These are phyloP conservation scores for Protomyctophum bolini DNA, from an alignment of 2,113 vertebrate genomes.

Conservation along the genomic window DNA sequence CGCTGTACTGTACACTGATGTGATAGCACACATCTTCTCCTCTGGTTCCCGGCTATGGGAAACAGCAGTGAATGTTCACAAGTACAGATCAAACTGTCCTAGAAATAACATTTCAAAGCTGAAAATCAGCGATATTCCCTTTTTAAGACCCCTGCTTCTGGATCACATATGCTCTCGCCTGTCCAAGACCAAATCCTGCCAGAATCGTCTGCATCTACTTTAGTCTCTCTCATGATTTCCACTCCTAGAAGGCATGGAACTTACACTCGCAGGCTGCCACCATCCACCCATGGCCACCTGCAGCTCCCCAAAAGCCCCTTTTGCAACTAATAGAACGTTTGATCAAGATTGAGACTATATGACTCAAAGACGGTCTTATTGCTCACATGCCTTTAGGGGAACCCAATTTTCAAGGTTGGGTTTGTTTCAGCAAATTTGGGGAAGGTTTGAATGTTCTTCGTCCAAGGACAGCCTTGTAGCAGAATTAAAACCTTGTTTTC, in stretches of 20 bases:
- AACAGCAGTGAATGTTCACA: conserved; percentile 8
- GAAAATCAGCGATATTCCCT: conserved; percentile 10
- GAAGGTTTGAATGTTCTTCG: conserved; percentile 30
- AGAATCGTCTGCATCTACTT: not conserved
- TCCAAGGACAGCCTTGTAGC: conserved; percentile 31
- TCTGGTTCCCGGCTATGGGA: conserved; percentile 16
- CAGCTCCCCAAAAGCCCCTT: conserved; percentile 32
- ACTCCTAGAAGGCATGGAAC: conserved; percentile 2
- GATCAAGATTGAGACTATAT: conserved; percentile 37
- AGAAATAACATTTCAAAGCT: conserved; percentile 21
- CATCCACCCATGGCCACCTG: conserved; percentile 11
- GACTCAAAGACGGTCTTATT: conserved; percentile 21
- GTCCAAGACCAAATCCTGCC: conserved; percentile 24
- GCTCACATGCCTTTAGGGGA: conserved; percentile 27
- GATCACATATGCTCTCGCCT: not conserved
- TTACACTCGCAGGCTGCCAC: conserved; percentile 20
- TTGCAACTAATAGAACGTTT: conserved; percentile 55
- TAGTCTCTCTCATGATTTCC: conserved; percentile 14
- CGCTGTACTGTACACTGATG: conserved; percentile 6
- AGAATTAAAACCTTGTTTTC: conserved; percentile 51
- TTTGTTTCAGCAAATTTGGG: conserved; percentile 30
- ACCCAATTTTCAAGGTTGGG: conserved; percentile 27
- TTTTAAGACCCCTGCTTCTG: not conserved
- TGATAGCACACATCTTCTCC: conserved; percentile 21
- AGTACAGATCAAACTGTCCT: not conserved